Evolutionary conservation across 2,113 vertebrate species (phyloP), one percentile per base, ranked within the genome.

Genomic region (Etheostoma spectabile): DNA sequence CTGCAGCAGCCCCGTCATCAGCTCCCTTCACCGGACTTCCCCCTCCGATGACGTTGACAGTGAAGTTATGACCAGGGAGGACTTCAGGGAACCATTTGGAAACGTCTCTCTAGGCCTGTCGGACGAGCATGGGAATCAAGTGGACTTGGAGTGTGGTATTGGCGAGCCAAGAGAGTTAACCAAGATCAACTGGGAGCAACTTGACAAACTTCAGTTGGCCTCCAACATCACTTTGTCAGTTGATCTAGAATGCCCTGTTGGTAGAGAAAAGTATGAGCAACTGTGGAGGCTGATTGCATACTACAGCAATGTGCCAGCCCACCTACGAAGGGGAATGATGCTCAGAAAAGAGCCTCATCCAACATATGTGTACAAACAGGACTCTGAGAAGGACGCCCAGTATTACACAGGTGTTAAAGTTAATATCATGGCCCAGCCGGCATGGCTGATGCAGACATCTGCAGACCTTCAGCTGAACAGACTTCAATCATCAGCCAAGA

Each of bases 281-380:
- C 74, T 99, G 0, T 99, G 98, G 98, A 96, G 96, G 27, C 92
- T 99, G 4, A 95, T 98, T 13, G 98, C 97, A 0, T 98, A 98
- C 74, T 99, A 99, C 80, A 98, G 97, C 53, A 97, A 95, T 62
- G 95, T 96, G 0, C 96, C 98, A 2, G 96, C 97, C 6, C 96
- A 93, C 46, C 82, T 99, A 65, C 90, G 94, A 80, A 95, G 93
- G 3, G 96, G 95, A 2, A 0, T 63, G 2, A 57, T 92, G 86
- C 87, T 95, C 30, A 89, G 77, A 61, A 83, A 90, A 46, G 95
- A 95, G 1, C 93, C 96, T 52, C 83, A 91, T 42, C 62, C 82
- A 15, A 93, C 87, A 42, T 96, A 94, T 63, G 87, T 56, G 14
- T 99, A 99, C 77, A 91, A 77, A 38, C 98, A 99, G 80, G 94